Percentiles rank a stretch among this genome's conserved stretches.
phyloP scores from a whole-genome alignment of 2,888 invertebrate species.

The Sesia bembeciformis region DNA sequence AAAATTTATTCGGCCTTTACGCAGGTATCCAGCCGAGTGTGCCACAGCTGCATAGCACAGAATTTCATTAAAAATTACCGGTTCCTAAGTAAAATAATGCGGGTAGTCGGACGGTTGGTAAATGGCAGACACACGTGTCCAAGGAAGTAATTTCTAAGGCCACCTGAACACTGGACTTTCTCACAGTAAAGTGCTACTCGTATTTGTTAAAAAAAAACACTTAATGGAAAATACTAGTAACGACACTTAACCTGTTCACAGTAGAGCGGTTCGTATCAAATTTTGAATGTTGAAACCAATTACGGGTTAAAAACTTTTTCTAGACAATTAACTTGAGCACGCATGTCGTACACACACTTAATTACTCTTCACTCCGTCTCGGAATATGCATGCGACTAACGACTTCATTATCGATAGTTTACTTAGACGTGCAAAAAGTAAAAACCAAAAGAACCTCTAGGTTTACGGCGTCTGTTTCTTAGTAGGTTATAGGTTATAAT shows the following conservation, averaged over 20 bases:
- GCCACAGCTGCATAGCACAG: slow-evolving; percentile 63
- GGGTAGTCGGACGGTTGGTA: slow-evolving; percentile 52
- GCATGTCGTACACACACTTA: background rate
- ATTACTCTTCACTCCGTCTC: background rate
- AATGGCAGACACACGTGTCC: slow-evolving; percentile 53
- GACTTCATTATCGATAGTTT: background rate
- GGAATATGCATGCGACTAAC: background rate
- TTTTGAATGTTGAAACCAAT: background rate
- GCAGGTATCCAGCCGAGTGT: slow-evolving; percentile 39
- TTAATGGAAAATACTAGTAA: slow-evolving; percentile 39
- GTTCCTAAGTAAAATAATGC: slow-evolving; percentile 60
- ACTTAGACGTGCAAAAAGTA: background rate
- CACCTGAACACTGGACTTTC: slow-evolving; percentile 57
- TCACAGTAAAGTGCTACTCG: slow-evolving; percentile 46
- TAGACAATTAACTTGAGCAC: background rate
- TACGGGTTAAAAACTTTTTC: background rate
- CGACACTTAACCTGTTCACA: slow-evolving; percentile 30
- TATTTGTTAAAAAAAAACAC: slow-evolving; percentile 32
- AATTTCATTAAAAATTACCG: slow-evolving; percentile 66
- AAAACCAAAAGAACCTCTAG: background rate
- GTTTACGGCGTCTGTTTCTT: background rate
- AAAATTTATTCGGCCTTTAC: slow-evolving; percentile 42
- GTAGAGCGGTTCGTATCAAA: background rate
- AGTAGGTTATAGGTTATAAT: too few relatives aligned
- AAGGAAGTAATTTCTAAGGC: slow-evolving; percentile 44